These are phyloP conservation scores for Chelonoidis abingdonii DNA, from an alignment of 2,113 vertebrate genomes.

Conservation along the genomic window DNA sequence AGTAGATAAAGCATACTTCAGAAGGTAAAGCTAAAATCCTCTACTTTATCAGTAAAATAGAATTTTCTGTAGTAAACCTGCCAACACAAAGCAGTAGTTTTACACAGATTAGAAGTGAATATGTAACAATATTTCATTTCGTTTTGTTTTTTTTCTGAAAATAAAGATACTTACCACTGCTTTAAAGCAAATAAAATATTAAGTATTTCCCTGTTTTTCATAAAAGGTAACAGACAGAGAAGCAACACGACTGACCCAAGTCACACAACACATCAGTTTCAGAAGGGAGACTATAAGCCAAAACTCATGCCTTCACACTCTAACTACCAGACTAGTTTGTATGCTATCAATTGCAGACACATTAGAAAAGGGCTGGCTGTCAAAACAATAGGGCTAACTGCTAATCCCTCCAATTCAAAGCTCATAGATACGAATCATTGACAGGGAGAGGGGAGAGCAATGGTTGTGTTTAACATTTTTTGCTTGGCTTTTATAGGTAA, in stretches of 20 bases:
- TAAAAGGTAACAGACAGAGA: background rate
- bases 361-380: background rate
- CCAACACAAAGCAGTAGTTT: background rate
- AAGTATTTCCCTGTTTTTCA: background rate
- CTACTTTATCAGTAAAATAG: background rate
- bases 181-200: background rate
- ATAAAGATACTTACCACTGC: background rate
- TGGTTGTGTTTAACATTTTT: background rate
- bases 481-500: background rate
- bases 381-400: background rate
- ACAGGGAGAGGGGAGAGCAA: background rate
- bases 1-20: background rate
- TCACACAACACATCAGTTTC: background rate
- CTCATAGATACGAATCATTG: background rate
- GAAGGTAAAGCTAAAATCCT: background rate
- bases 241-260: background rate
- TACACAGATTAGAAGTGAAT: background rate
- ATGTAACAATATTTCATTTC: background rate
- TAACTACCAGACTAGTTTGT: background rate
- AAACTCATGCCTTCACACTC: background rate
- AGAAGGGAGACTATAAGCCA: background rate
- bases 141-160: background rate
- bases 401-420: background rate
- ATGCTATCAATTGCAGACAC: background rate
- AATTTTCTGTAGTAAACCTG: background rate